Conservation (phyloP, 2,888 invertebrate genomes). For the Himalopsyche tibetana region DNA sequence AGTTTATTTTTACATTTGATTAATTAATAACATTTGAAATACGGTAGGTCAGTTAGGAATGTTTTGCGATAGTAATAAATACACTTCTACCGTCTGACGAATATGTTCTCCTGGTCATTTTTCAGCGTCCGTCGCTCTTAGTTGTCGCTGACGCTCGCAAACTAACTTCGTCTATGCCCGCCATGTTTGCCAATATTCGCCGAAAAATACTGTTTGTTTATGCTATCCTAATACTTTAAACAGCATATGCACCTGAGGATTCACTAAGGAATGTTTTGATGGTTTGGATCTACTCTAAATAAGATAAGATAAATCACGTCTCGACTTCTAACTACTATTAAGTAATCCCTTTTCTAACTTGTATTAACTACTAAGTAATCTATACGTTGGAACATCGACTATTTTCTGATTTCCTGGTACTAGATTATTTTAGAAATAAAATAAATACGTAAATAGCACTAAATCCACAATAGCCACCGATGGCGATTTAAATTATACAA, state of each 20-base stretch:
- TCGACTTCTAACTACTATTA: too few relatives aligned
- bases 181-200: neutral
- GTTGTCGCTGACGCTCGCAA: neutral
- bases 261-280: neutral
- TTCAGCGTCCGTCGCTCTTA: neutral
- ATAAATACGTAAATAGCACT: too few relatives aligned
- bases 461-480: too few relatives aligned
- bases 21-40: too few relatives aligned
- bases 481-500: too few relatives aligned
- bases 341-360: too few relatives aligned
- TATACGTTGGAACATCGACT: neutral
- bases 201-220: neutral
- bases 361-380: too few relatives aligned
- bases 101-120: slow-evolving; percentile 3
- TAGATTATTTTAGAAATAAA: too few relatives aligned
- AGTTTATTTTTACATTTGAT: too few relatives aligned
- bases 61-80: neutral
- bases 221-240: neutral
- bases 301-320: neutral
- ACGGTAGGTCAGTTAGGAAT: too few relatives aligned
- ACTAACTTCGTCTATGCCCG: neutral
- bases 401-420: neutral
- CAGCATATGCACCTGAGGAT: slow-evolving; percentile 8
- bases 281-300: neutral
- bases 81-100: neutral